Conservation (phyloP, 2,113 vertebrate species). For the Sialia sialis region DNA sequence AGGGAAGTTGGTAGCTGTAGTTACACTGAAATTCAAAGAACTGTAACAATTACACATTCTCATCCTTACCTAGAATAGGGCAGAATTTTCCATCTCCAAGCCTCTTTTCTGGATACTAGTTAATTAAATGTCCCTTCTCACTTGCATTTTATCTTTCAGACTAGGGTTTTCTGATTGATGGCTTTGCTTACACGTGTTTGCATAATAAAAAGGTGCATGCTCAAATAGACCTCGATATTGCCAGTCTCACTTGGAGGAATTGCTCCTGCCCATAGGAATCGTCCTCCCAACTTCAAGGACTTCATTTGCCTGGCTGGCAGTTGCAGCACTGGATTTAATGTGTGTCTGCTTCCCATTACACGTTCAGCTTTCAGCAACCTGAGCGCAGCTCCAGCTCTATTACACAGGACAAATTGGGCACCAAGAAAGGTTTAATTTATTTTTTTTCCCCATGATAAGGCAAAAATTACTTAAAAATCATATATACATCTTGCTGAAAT, state of each 20-base stretch:
- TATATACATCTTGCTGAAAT: not conserved
- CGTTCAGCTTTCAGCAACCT: not conserved
- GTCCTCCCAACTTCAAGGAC: not conserved
- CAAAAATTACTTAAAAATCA: not conserved
- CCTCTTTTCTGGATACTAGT: not conserved
- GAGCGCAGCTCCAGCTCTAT: not conserved
- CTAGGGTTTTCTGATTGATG: not conserved
- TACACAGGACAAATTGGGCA: not conserved
- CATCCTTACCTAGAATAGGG: not conserved
- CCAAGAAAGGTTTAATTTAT: not conserved
- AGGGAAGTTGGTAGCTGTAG: not conserved
- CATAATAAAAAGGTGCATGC: not conserved
- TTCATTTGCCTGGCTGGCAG: conserved; percentile 9
- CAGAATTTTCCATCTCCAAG: not conserved
- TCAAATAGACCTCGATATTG: not conserved
- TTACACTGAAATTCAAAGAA: not conserved
- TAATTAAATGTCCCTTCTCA: conserved; percentile 19
- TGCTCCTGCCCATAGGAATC: not conserved
- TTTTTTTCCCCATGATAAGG: not conserved
- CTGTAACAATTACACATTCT: not conserved
- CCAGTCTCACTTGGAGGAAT: not conserved
- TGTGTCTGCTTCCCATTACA: not conserved
- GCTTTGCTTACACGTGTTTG: not conserved
- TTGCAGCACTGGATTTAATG: not conserved
- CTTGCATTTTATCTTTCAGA: not conserved